These are phyloP conservation scores for Scelioninae gen. 1 DNA, from an alignment of 2,888 invertebrate genomes.

Conservation along the genomic window DNA sequence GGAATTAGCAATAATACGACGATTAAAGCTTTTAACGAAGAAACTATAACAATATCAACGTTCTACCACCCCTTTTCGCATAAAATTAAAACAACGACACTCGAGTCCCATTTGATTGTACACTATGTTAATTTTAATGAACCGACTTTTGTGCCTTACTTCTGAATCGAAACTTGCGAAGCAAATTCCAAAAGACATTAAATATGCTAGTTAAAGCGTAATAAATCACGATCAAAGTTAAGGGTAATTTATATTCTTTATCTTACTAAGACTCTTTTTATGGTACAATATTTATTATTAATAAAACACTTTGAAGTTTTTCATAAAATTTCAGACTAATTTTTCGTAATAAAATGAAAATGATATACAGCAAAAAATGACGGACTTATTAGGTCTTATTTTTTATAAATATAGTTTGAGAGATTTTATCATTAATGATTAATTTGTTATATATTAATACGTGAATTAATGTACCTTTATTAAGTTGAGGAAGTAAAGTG, in stretches of 20 bases:
- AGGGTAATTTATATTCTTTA: background rate
- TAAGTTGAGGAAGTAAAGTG: background rate
- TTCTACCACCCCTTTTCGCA: conserved; percentile 41
- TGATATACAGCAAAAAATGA: no score
- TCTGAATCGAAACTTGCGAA: conserved; percentile 31
- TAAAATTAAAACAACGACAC: conserved; percentile 44
- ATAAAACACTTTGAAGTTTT: no score
- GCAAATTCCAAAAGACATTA: conserved; percentile 27
- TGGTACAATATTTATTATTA: background rate
- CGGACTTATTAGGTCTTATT: no score
- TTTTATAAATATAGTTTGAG: no score
- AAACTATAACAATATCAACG: conserved; percentile 52
- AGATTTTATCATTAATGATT: no score
- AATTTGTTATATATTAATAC: no score
- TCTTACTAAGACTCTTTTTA: background rate
- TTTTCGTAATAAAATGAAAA: no score
- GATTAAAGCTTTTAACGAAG: conserved; percentile 58
- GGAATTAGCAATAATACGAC: conserved; percentile 61
- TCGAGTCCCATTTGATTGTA: conserved; percentile 49
- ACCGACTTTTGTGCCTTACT: conserved; percentile 32
- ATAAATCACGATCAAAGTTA: conserved; percentile 10
- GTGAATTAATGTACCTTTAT: no score
- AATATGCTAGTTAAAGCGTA: conserved; percentile 31
- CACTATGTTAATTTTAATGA: conserved; percentile 39
- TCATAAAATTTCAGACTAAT: no score